A percentile compares a stretch with the other conserved stretches of the same genome.
phyloP scores from a whole-genome alignment of 2,113 vertebrate genomes.

The Colius striatus region DNA sequence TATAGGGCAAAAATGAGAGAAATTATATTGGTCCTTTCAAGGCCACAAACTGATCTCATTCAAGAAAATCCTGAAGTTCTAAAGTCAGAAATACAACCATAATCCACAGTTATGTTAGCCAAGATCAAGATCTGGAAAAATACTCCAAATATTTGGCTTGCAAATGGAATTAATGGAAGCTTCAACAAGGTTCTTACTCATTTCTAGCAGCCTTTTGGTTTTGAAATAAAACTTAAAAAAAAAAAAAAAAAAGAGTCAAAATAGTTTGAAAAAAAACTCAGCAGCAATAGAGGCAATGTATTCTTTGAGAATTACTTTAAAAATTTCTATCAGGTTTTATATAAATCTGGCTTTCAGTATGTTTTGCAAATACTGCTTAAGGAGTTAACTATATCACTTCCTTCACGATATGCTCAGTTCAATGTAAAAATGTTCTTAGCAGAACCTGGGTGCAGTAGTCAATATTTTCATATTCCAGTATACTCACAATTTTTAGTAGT shows the following conservation, averaged over 20 bases:
- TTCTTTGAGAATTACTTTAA: neutral
- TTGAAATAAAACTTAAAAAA: neutral
- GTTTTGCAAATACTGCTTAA: neutral
- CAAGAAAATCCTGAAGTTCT: neutral
- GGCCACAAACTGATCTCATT: neutral
- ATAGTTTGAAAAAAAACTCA: neutral
- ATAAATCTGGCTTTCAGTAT: neutral
- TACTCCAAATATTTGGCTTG: constrained; percentile 16
- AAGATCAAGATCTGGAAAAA: constrained; percentile 33
- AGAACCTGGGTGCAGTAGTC: neutral
- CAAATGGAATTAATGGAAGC: constrained; percentile 30
- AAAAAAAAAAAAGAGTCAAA: neutral
- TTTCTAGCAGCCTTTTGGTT: neutral
- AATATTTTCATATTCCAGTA: neutral
- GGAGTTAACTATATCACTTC: neutral
- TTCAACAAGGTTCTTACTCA: neutral
- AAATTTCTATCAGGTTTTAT: neutral
- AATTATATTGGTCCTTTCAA: neutral
- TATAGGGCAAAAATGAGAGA: neutral
- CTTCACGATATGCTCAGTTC: neutral
- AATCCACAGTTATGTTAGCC: neutral
- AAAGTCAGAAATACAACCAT: neutral
- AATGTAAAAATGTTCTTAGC: neutral
- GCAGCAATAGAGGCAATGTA: neutral
- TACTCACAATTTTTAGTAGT: neutral